phyloP scores from a whole-genome alignment of 2,888 invertebrate genomes.

The Phoronis australis region DNA sequence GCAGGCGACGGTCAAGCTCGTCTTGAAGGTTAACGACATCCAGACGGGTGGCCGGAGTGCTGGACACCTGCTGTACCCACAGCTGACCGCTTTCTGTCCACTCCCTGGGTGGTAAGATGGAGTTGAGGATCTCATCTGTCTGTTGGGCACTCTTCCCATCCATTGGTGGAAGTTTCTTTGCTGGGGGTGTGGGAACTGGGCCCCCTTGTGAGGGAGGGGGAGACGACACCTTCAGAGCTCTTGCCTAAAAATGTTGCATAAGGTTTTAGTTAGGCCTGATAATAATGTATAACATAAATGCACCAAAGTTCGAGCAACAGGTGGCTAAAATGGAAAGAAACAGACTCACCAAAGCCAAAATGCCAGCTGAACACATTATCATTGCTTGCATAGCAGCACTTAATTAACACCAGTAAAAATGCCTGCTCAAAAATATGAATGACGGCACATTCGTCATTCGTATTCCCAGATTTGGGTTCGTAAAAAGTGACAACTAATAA shows the following conservation, averaged over 20 bases:
- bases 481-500: too few relatives aligned
- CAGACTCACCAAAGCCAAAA: too few relatives aligned
- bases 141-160: slow-evolving; percentile 59
- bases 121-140: slow-evolving; percentile 87
- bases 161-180: slow-evolving; percentile 36
- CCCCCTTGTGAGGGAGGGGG: slow-evolving; percentile 35
- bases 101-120: slow-evolving; percentile 85
- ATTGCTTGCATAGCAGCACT: too few relatives aligned
- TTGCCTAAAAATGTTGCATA: slow-evolving; percentile 35
- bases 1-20: slow-evolving; percentile 82
- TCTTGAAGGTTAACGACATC: slow-evolving; percentile 96
- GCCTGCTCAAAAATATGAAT: too few relatives aligned
- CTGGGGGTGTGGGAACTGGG: slow-evolving; percentile 46
- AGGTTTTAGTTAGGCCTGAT: too few relatives aligned
- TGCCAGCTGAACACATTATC: too few relatives aligned
- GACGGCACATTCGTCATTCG: too few relatives aligned
- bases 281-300: too few relatives aligned
- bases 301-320: too few relatives aligned
- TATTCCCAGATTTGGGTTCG: too few relatives aligned
- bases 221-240: slow-evolving; percentile 43
- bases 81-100: slow-evolving; percentile 91
- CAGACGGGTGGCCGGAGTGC: slow-evolving; percentile 89
- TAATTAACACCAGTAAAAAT: too few relatives aligned
- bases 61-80: slow-evolving; percentile 72
- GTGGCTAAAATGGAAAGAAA: too few relatives aligned